Evolutionary conservation across 2,113 vertebrate species (phyloP).

Genomic region (Menura novaehollandiae): DNA sequence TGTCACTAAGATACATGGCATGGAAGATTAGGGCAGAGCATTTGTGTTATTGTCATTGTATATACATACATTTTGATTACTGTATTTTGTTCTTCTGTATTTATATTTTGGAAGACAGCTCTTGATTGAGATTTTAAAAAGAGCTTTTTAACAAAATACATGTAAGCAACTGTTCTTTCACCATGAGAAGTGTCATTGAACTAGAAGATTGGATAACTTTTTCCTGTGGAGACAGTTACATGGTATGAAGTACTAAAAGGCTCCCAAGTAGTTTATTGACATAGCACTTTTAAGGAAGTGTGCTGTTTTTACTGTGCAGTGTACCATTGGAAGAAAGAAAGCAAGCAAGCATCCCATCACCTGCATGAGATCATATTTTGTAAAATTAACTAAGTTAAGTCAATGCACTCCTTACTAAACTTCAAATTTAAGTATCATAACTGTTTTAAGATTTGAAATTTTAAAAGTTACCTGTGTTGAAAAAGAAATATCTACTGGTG

Average conservation of each 20-base stretch:
- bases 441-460: background rate
- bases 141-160: background rate
- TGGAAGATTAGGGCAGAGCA: background rate
- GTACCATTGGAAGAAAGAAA: conserved; percentile 26
- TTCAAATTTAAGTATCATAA: background rate
- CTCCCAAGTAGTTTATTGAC: background rate
- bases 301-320: background rate
- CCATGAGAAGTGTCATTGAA: background rate
- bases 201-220: background rate
- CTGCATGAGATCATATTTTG: background rate
- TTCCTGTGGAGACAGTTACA: background rate
- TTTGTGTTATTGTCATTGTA: background rate
- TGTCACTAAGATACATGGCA: background rate
- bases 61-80: background rate
- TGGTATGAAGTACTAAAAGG: background rate
- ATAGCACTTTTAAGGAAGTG: background rate
- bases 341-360: conserved; percentile 20
- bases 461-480: background rate
- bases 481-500: background rate
- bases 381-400: background rate
- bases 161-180: background rate
- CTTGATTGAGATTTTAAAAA: background rate
- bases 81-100: background rate
- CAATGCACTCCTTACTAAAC: background rate
- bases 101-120: background rate